Conservation (phyloP, 2,113 vertebrate genomes). For the Hypocryptadius cinnamomeus region DNA sequence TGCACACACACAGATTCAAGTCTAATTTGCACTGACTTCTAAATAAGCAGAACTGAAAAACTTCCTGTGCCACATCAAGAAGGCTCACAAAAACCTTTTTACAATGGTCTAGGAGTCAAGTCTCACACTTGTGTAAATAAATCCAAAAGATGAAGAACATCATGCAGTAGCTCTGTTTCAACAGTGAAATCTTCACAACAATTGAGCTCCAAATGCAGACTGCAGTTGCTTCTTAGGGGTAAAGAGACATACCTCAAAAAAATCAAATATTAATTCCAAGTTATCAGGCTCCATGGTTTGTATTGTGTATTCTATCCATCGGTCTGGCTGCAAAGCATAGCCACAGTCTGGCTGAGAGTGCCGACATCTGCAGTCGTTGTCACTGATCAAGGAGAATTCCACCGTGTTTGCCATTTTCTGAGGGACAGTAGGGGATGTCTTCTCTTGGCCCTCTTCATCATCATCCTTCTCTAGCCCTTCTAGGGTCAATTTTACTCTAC, state of each 20-base stretch:
- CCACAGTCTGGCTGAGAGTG: slow-evolving; percentile 95
- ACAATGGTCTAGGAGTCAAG: not conserved
- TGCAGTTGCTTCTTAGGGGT: not conserved
- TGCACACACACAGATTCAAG: not conserved
- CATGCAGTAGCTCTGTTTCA: not conserved
- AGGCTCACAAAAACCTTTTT: not conserved
- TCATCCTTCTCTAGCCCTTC: slow-evolving; percentile 88
- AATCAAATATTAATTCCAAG: slow-evolving; percentile 93
- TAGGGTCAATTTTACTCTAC: slow-evolving; percentile 84
- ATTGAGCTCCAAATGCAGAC: not conserved
- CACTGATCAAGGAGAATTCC: slow-evolving; percentile 86
- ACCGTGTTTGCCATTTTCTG: slow-evolving; percentile 85
- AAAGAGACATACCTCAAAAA: slow-evolving; percentile 84
- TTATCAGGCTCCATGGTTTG: slow-evolving; percentile 97
- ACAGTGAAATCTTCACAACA: not conserved
- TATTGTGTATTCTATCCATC: slow-evolving; percentile 93
- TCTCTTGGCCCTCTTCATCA: slow-evolving; percentile 72
- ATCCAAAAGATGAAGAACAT: not conserved
- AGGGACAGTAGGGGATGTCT: slow-evolving; percentile 64
- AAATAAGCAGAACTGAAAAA: not conserved
- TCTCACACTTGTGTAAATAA: not conserved
- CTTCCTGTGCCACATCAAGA: not conserved
- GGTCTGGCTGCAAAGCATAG: slow-evolving; percentile 81
- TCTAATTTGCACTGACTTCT: not conserved
- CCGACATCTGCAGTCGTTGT: slow-evolving; percentile 80